phyloP scores from a whole-genome alignment of 2,797 vertebrate genomes.

The Pachyuromys duprasi region DNA sequence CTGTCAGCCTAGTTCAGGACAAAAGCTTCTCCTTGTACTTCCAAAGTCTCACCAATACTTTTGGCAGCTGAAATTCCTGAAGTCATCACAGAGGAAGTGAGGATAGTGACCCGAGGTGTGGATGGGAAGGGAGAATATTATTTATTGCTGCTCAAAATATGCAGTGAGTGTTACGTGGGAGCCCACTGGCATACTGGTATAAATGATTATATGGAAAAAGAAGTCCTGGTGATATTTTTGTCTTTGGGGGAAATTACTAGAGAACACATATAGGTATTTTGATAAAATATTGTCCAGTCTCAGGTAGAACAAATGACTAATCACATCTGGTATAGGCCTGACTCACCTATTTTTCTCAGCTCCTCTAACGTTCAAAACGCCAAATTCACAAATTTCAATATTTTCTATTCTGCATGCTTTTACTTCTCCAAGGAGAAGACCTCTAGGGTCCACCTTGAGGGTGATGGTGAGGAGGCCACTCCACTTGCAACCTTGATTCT shows the following conservation, averaged over 20 bases:
- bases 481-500: neutral
- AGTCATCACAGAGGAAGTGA: neutral
- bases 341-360: neutral
- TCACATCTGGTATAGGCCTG: neutral
- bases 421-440: neutral
- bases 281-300: neutral
- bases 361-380: neutral
- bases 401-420: neutral
- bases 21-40: neutral
- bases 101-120: too few species aligned
- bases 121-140: neutral
- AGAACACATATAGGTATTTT: neutral
- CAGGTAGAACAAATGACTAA: neutral
- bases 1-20: neutral
- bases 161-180: neutral
- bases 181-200: neutral
- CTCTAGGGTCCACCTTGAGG: neutral
- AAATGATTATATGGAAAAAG: neutral
- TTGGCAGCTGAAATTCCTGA: neutral
- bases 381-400: neutral
- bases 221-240: neutral
- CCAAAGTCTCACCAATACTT: neutral
- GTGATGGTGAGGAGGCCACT: neutral
- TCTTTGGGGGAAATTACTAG: neutral
- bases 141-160: neutral